Percentiles rank a stretch among this genome's conserved stretches.
phyloP scores from a whole-genome alignment of 23 tunicate genomes.

The Trididemnum miniatum region DNA sequence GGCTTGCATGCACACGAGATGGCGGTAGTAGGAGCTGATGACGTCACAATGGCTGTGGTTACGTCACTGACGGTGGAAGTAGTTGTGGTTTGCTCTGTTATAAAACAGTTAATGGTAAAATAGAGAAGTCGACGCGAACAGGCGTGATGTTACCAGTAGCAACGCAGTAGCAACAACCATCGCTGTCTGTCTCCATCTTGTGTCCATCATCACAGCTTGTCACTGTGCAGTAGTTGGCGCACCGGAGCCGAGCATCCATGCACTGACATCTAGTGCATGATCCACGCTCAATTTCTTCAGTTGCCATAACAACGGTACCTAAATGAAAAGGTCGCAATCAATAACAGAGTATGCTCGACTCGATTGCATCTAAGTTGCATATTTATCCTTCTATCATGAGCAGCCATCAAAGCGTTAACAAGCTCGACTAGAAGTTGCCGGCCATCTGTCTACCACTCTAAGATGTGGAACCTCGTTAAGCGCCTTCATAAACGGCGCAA shows the following conservation, averaged over 20 bases:
- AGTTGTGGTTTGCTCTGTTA: background rate
- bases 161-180: slow-evolving; percentile 75
- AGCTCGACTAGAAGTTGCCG: too few species aligned
- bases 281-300: slow-evolving; percentile 21
- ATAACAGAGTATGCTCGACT: too few species aligned
- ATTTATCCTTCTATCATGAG: too few species aligned
- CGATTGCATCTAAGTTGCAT: too few species aligned
- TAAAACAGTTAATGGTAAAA: too few species aligned
- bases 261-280: slow-evolving; percentile 65
- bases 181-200: slow-evolving; percentile 54
- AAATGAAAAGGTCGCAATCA: too few species aligned
- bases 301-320: slow-evolving; percentile 23
- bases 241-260: slow-evolving; percentile 51
- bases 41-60: background rate
- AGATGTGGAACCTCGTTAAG: too few species aligned
- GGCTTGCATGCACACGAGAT: slow-evolving; percentile 59
- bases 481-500: too few species aligned
- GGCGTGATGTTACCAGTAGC: background rate
- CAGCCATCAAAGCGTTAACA: too few species aligned
- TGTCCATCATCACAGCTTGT: slow-evolving; percentile 38
- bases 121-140: too few species aligned
- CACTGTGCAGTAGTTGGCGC: slow-evolving; percentile 70
- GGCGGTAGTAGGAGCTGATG: slow-evolving; percentile 33
- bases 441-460: too few species aligned
- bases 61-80: background rate